Conservation (phyloP, 2,888 invertebrate species). For the Synergus gifuensis region DNA sequence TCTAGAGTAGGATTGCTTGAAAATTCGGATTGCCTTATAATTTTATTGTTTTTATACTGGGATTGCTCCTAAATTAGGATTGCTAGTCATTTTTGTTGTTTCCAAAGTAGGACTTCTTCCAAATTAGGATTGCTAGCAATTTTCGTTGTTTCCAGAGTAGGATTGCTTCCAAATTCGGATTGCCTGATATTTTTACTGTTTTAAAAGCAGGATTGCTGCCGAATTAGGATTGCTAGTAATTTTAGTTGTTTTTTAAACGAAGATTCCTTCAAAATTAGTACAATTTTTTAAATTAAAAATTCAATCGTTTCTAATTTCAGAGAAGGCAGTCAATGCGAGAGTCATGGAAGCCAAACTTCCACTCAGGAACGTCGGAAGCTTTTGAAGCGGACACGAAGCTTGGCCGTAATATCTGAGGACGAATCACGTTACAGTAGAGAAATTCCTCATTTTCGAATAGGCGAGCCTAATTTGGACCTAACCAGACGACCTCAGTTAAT, state of each 20-base stretch:
- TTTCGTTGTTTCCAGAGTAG: no score
- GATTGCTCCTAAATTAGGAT: not conserved
- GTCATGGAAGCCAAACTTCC: slow-evolving; percentile 58
- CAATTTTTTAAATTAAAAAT: not conserved
- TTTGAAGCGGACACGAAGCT: slow-evolving; percentile 84
- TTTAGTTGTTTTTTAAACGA: not conserved
- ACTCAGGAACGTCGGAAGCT: slow-evolving; percentile 73
- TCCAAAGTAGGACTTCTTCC: not conserved
- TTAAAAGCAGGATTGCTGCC: not conserved
- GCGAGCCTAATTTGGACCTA: slow-evolving; percentile 80
- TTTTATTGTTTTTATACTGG: no score
- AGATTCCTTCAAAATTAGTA: no score
- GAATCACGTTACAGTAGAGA: slow-evolving; percentile 80
- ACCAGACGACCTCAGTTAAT: slow-evolving; percentile 87
- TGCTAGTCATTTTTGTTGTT: not conserved
- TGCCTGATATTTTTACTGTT: not conserved
- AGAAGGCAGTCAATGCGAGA: slow-evolving; percentile 68
- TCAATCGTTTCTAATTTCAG: slow-evolving; percentile 53
- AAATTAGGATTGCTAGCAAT: not conserved
- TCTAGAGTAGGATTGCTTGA: no score
- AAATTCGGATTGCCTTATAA: not conserved
- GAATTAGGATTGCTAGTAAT: not conserved
- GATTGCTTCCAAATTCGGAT: not conserved
- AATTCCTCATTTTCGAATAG: slow-evolving; percentile 65
- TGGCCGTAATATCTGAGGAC: slow-evolving; percentile 89